Evolutionary conservation across 64 coral and sea anemone genomes (phyloP).

Genomic region (Anthopleura sola): DNA sequence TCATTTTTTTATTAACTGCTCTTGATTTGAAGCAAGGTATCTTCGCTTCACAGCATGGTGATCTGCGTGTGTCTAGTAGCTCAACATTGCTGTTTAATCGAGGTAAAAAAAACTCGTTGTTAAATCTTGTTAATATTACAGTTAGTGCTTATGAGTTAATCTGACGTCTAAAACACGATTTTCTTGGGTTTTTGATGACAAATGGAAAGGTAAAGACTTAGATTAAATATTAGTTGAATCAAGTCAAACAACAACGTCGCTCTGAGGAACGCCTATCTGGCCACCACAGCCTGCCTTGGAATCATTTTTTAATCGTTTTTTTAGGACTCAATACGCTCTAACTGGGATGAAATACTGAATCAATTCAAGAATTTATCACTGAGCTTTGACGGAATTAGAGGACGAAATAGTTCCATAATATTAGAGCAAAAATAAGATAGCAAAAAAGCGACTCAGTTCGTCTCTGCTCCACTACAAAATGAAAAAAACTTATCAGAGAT

Average conservation of each 20-base stretch:
- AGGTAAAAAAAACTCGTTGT: neutral
- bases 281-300: neutral
- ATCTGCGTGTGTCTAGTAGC: neutral
- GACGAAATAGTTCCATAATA: too few species aligned
- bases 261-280: neutral
- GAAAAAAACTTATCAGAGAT: too few species aligned
- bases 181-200: neutral
- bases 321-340: neutral
- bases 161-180: neutral
- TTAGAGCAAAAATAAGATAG: too few species aligned
- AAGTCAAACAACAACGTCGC: neutral
- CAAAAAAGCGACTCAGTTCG: neutral
- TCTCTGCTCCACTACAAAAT: neutral
- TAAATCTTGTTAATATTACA: slow-evolving; percentile 2
- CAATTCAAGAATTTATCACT: neutral
- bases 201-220: neutral
- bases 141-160: neutral
- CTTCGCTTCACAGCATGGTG: neutral
- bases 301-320: too few species aligned
- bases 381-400: neutral
- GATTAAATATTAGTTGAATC: neutral
- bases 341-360: neutral
- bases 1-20: neutral
- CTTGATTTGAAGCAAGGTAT: neutral
- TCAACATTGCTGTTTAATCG: neutral